Percentiles rank a stretch among this genome's conserved stretches.
phyloP scores from a whole-genome alignment of 2,888 invertebrate species.

The Patella ulyssiponensis region DNA sequence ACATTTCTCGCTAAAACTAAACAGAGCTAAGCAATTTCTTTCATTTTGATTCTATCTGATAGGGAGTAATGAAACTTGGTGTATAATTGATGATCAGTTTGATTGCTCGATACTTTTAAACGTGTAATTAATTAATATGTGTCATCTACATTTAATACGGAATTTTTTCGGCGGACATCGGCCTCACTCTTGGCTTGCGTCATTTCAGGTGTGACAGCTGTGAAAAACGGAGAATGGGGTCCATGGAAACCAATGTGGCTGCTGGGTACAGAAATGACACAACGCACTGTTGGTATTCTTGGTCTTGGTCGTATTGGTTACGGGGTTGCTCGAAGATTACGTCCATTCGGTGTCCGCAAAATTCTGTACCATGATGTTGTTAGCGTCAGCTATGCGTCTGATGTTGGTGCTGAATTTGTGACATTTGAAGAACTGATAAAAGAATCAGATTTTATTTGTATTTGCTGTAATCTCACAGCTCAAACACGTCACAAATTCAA shows the following conservation, averaged over 20 bases:
- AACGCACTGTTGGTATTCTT: constrained; percentile 78
- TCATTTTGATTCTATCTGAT: too few relatives aligned
- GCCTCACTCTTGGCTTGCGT: too few relatives aligned
- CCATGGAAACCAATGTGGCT: constrained; percentile 93
- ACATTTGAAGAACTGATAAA: constrained; percentile 81
- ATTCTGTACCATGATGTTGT: constrained; percentile 56
- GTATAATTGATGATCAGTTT: too few relatives aligned
- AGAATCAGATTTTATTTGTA: constrained; percentile 88
- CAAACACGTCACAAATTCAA: constrained; percentile 87
- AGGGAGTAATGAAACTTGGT: too few relatives aligned
- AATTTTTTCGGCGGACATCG: too few relatives aligned
- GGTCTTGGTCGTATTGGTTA: constrained; percentile 71
- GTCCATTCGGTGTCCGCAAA: constrained; percentile 54
- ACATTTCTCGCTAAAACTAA: too few relatives aligned
- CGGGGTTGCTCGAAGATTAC: constrained; percentile 57
- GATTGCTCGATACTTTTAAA: too few relatives aligned
- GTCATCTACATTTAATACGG: too few relatives aligned
- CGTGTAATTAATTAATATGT: too few relatives aligned
- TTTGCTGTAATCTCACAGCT: constrained; percentile 83
- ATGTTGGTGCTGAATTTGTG: constrained; percentile 80
- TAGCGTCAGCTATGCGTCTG: constrained; percentile 65
- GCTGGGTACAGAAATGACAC: constrained; percentile 86
- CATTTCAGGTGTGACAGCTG: constrained; percentile 60
- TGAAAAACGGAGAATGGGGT: constrained; percentile 84
- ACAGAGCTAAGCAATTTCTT: too few relatives aligned